phyloP scores from a whole-genome alignment of 2,888 invertebrate species.

The Phengaris arion region DNA sequence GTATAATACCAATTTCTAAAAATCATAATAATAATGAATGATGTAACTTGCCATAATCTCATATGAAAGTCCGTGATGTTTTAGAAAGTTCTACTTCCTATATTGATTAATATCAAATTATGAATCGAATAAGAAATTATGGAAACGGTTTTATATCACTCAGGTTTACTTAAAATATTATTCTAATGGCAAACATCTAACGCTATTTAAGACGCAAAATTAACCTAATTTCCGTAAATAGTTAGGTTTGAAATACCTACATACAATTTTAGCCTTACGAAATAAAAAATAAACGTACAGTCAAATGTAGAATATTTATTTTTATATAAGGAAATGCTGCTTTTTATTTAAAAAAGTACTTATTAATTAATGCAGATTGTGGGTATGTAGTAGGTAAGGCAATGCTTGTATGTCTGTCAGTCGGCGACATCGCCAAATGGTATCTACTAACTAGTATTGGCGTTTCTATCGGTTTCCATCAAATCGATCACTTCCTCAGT shows the following conservation, averaged over 20 bases:
- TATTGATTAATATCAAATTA: neutral
- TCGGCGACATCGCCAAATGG: constrained; percentile 16
- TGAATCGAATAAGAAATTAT: neutral
- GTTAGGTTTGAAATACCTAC: neutral
- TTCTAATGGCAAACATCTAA: neutral
- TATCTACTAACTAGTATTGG: constrained; percentile 6
- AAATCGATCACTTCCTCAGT: constrained; percentile 25
- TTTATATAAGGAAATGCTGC: neutral
- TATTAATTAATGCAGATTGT: neutral
- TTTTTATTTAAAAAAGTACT: neutral
- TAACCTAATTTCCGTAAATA: neutral
- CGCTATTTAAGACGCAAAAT: neutral
- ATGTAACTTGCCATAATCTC: neutral
- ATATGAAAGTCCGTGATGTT: neutral
- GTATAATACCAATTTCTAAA: too few relatives aligned
- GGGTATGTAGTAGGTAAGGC: neutral
- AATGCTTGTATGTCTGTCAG: neutral
- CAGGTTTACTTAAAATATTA: too few relatives aligned
- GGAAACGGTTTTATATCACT: too few relatives aligned
- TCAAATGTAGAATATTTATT: neutral
- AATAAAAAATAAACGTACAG: neutral
- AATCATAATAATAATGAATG: neutral
- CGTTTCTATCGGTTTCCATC: constrained; percentile 10
- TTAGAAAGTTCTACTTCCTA: neutral
- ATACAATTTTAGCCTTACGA: neutral